phyloP scores from a whole-genome alignment of 2,888 invertebrate genomes.

The Agapostemon virescens region DNA sequence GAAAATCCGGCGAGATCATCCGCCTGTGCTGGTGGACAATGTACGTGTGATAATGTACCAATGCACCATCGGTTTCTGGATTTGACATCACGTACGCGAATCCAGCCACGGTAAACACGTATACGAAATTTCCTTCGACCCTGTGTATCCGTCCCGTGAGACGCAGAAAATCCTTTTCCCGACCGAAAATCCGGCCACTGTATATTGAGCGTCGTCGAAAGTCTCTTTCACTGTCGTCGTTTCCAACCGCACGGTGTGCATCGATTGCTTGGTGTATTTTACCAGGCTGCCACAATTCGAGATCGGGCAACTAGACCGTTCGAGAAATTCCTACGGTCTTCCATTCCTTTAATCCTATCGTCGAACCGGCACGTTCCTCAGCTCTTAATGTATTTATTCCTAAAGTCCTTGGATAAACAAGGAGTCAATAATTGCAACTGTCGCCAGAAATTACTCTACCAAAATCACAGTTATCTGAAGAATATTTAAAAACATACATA shows the following conservation, averaged over 20 bases:
- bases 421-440: background rate
- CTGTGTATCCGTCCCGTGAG: slow-evolving; percentile 49
- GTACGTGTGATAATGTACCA: slow-evolving; percentile 53
- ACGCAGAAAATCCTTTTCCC: slow-evolving; percentile 55
- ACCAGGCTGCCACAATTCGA: slow-evolving; percentile 25
- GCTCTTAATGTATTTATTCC: background rate
- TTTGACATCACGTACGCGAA: slow-evolving; percentile 57
- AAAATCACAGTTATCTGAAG: background rate
- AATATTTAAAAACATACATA: background rate
- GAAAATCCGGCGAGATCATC: slow-evolving; percentile 30
- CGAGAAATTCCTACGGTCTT: slow-evolving; percentile 12
- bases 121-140: slow-evolving; percentile 62
- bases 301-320: background rate
- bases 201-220: slow-evolving; percentile 29
- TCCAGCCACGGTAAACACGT: slow-evolving; percentile 62
- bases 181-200: slow-evolving; percentile 46
- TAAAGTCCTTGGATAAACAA: background rate
- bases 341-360: background rate
- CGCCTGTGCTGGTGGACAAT: slow-evolving; percentile 45
- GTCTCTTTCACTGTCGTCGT: slow-evolving; percentile 35
- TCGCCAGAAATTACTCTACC: background rate
- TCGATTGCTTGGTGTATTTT: slow-evolving; percentile 14
- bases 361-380: background rate
- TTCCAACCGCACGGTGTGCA: background rate
- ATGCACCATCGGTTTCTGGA: slow-evolving; percentile 17